A percentile compares a stretch with the other conserved stretches of the same genome.
phyloP scores from a whole-genome alignment of 1,140 invertebrate genomes.

The Brachionus asplanchnoidis region DNA sequence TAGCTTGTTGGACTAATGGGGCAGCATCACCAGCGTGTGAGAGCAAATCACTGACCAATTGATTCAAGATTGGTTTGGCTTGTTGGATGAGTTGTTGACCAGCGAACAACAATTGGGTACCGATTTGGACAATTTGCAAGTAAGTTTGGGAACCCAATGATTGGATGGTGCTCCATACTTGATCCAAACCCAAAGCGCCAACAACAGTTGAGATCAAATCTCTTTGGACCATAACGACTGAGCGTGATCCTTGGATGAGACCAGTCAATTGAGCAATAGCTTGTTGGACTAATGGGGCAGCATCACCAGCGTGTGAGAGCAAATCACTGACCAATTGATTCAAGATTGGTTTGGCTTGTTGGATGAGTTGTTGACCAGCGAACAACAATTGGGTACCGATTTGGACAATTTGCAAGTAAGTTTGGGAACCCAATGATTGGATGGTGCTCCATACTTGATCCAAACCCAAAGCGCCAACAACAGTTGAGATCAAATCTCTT shows the following conservation, averaged over 20 bases:
- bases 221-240: not conserved
- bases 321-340: constrained; percentile 4
- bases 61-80: constrained; percentile 1
- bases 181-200: too few relatives aligned
- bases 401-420: too few relatives aligned
- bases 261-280: constrained; percentile 1
- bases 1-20: not conserved
- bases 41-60: not conserved
- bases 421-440: too few relatives aligned
- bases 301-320: constrained; percentile 5
- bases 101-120: constrained; percentile 7
- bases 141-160: too few relatives aligned
- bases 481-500: too few relatives aligned
- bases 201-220: too few relatives aligned
- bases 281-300: not conserved
- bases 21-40: constrained; percentile 4
- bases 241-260: not conserved
- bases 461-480: too few relatives aligned
- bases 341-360: constrained; percentile 1
- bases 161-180: too few relatives aligned
- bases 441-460: too few relatives aligned
- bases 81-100: not conserved
- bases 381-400: not conserved
- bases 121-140: too few relatives aligned
- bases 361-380: not conserved